A percentile compares a stretch with the other conserved stretches of the same genome.
phyloP scores from a whole-genome alignment of 2,113 vertebrate genomes.

The Muntiacus muntjak region DNA sequence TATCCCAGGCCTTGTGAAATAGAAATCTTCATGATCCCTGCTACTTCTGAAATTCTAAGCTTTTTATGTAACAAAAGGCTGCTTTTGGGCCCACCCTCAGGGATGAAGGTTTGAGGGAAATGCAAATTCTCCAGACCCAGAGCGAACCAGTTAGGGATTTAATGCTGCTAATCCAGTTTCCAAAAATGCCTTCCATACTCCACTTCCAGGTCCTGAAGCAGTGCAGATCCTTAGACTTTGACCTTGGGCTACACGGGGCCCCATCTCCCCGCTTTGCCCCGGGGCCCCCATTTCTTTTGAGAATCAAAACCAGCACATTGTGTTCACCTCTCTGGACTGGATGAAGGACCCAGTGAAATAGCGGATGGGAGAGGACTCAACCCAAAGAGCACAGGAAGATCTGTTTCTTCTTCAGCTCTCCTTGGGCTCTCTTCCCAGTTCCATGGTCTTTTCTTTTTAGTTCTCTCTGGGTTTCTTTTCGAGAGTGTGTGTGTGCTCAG shows the following conservation, averaged over 20 bases:
- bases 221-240: not conserved
- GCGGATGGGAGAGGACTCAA: not conserved
- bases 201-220: not conserved
- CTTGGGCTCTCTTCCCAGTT: accelerated
- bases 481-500: not conserved
- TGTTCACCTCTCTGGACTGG: not conserved
- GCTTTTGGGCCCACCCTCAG: no score
- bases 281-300: accelerated
- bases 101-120: not conserved
- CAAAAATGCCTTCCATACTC: not conserved
- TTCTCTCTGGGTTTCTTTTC: not conserved
- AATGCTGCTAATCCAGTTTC: not conserved
- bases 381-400: accelerated
- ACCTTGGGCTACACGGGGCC: not conserved
- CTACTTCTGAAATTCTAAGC: not conserved
- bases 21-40: not conserved
- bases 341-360: not conserved
- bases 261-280: not conserved
- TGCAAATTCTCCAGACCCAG: not conserved
- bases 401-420: accelerated
- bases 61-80: not conserved
- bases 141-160: not conserved
- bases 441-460: accelerated
- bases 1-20: not conserved
- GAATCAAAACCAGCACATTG: not conserved